These are phyloP conservation scores for Bembecia ichneumoniformis DNA, from an alignment of 2,888 invertebrate species.

Conservation along the genomic window DNA sequence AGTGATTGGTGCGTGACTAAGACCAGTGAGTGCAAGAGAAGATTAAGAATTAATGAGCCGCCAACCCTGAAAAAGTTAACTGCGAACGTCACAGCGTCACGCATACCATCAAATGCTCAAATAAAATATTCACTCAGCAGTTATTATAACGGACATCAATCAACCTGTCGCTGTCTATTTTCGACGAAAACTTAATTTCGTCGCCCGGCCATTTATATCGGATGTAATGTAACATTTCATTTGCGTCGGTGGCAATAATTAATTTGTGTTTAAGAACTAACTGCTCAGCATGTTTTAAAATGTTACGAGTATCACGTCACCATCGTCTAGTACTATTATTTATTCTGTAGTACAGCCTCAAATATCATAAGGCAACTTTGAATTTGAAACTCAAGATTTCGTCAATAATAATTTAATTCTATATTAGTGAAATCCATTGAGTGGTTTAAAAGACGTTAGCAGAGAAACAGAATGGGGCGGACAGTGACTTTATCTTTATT, in stretches of 20 bases:
- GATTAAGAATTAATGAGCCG: slow-evolving; percentile 51
- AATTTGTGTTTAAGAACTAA: background rate
- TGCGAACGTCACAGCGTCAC: slow-evolving; percentile 47
- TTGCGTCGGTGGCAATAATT: background rate
- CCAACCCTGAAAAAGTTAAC: slow-evolving; percentile 53
- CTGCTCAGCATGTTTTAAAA: too few species aligned
- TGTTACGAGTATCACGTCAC: background rate
- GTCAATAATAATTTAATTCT: too few species aligned
- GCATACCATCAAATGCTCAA: slow-evolving; percentile 42
- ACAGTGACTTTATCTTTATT: too few species aligned
- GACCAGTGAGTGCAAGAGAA: slow-evolving; percentile 37
- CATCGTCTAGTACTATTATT: background rate
- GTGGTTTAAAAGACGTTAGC: background rate
- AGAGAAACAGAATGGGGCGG: too few species aligned
- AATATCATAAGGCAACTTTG: too few species aligned
- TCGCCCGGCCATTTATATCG: slow-evolving; percentile 29
- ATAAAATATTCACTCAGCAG: slow-evolving; percentile 58
- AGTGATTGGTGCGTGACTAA: slow-evolving; percentile 43
- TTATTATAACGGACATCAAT: slow-evolving; percentile 59
- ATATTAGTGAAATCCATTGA: too few species aligned
- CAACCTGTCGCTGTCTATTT: slow-evolving; percentile 55
- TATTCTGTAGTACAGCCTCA: too few species aligned
- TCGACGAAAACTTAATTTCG: slow-evolving; percentile 54
- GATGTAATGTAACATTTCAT: slow-evolving; percentile 10
- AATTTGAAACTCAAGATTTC: too few species aligned